Evolutionary conservation across 2,113 vertebrate species (phyloP), one percentile per base, ranked within the genome.

Genomic region (Centrocercus urophasianus): DNA sequence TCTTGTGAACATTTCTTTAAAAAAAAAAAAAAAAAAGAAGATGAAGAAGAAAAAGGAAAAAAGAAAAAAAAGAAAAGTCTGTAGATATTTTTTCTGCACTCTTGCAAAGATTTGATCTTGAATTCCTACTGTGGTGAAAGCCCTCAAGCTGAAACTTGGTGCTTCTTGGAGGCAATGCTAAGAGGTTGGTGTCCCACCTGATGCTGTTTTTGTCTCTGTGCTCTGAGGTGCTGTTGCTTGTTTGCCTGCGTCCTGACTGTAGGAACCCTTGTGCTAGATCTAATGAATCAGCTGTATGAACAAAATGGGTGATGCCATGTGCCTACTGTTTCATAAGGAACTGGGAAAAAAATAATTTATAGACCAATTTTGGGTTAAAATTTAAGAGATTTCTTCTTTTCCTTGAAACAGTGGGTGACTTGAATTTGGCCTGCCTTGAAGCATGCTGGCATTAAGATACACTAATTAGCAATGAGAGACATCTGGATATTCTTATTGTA

Each of bases 401-500:
- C 28, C 64, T 89, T 47, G 52, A 88, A 69, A 91, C 85, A 79
- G 89, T 85, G 93, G 60, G 72, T 85, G 74, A 56, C 27, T 71
- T 73, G 57, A 93, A 82, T 83, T 78, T 89, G 72, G 69, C 73
- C 69, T 73, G 34, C 56, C 65, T 89, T 57, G 87, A 91, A 89
- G 75, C 76, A 81, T 28, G 25, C 28, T 85, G 78, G 79, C 86
- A 78, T 38, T 89, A 93, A 52, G 50, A 80, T 95, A 43, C 42
- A 43, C 14, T 43, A 92, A 93, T 88, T 94, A 89, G 52, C 52
- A 54, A 16, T 54, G 16, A 54, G 52, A 54, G 27, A 54, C 14
- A 89, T 93, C 87, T 91, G 85, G 87, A 91, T 91, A 71, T 66
- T 95, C 67, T 93, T 89, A 84, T 21, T 76, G 80, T 65, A 47